These are phyloP conservation scores for Epinephelus malabaricus DNA, from an alignment of 2,797 vertebrate genomes.

Conservation along the genomic window DNA sequence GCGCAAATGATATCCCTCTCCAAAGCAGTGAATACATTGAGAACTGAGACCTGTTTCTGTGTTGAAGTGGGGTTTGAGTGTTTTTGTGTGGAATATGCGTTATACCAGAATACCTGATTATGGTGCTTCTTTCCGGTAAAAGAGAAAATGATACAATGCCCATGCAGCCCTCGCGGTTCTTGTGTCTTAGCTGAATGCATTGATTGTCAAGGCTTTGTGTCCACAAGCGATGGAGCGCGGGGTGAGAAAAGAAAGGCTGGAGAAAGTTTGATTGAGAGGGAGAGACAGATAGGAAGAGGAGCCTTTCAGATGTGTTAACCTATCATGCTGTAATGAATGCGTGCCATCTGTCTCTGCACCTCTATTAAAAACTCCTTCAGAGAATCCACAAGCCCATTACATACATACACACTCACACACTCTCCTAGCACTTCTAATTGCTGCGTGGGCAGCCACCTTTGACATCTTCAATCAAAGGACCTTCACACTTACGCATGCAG, in stretches of 20 bases:
- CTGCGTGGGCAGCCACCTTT: constrained; percentile 79
- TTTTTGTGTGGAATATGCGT: constrained; percentile 33
- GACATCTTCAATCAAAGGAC: constrained; percentile 76
- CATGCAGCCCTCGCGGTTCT: neutral
- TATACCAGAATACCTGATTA: constrained; percentile 42
- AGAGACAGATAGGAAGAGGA: constrained; percentile 41
- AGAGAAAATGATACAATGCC: constrained; percentile 31
- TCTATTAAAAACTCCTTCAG: constrained; percentile 77
- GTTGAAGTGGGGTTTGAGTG: constrained; percentile 42
- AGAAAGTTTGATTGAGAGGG: constrained; percentile 58
- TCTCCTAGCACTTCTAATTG: constrained; percentile 74
- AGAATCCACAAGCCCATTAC: constrained; percentile 63
- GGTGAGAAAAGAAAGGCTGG: constrained; percentile 19
- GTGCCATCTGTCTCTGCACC: constrained; percentile 76
- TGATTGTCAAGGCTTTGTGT: constrained; percentile 45
- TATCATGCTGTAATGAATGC: constrained; percentile 72
- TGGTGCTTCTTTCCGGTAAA: constrained; percentile 17
- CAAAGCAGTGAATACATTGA: constrained; percentile 48
- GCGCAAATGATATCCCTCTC: constrained; percentile 42
- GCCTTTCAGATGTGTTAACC: constrained; percentile 74
- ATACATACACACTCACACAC: constrained; percentile 55
- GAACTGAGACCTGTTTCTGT: constrained; percentile 47
- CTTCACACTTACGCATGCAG: constrained; percentile 59
- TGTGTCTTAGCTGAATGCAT: constrained; percentile 31
- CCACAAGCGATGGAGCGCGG: neutral